Evolutionary conservation across 2,888 invertebrate species (phyloP).

Genomic region (Plusia festucae): DNA sequence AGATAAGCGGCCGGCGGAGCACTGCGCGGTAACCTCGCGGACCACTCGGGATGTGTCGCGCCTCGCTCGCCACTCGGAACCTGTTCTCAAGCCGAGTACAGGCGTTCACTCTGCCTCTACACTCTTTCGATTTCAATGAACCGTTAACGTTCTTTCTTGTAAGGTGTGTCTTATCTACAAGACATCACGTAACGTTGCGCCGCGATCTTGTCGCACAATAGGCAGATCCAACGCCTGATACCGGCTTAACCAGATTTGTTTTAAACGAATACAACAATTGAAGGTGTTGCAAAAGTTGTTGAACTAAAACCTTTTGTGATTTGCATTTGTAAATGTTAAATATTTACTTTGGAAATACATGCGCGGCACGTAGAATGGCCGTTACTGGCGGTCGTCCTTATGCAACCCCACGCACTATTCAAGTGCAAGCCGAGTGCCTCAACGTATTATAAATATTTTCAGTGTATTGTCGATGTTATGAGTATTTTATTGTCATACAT

Average conservation of each 20-base stretch:
- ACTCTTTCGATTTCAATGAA: slow-evolving; percentile 87
- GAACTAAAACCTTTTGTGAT: slow-evolving; percentile 46
- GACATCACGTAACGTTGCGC: slow-evolving; percentile 77
- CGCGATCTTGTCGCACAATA: slow-evolving; percentile 58
- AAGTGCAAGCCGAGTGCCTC: slow-evolving; percentile 60
- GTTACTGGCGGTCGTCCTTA: slow-evolving; percentile 74
- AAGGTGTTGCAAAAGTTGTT: slow-evolving; percentile 51
- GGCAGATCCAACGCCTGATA: slow-evolving; percentile 38
- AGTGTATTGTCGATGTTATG: slow-evolving; percentile 45
- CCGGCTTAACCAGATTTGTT: slow-evolving; percentile 58
- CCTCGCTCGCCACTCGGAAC: slow-evolving; percentile 72
- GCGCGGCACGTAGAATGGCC: slow-evolving; percentile 73
- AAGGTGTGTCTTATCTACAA: slow-evolving; percentile 77
- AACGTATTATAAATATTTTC: slow-evolving; percentile 55
- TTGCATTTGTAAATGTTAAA: slow-evolving; percentile 59
- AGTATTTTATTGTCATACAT: slow-evolving; percentile 53
- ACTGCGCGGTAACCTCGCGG: slow-evolving; percentile 81
- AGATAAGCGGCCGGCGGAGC: slow-evolving; percentile 80
- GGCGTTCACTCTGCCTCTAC: slow-evolving; percentile 76
- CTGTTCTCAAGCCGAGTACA: slow-evolving; percentile 77
- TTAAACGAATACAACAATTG: slow-evolving; percentile 46
- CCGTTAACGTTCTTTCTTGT: slow-evolving; percentile 85
- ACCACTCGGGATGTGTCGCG: slow-evolving; percentile 80
- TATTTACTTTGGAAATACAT: slow-evolving; percentile 67
- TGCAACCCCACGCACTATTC: slow-evolving; percentile 75